Evolutionary conservation across 2,888 invertebrate genomes (phyloP), one percentile per base, ranked within the genome.

Genomic region (Melitaea athalia): DNA sequence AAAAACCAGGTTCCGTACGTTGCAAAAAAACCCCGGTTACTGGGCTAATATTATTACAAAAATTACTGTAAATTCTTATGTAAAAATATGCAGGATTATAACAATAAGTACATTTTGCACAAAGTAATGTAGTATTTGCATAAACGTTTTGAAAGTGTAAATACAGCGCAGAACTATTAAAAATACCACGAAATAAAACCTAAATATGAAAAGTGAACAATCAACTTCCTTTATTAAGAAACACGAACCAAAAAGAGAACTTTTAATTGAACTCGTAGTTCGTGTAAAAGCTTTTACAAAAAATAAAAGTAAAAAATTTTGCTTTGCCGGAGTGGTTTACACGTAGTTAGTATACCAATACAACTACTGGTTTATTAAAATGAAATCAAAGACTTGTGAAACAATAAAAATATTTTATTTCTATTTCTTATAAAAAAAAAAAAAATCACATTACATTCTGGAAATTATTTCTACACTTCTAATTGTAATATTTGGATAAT

Each of bases 231-330:
- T 73, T 82, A 83, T 83, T 78, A 77, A 74, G 77, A 73, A 77
- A 75, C 72, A 75, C 76, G 70, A 65, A 64, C 68, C 76, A 79
- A 80, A 84, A 81, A 79, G 78, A 79, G 71, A 74, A 83, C 75
- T 82, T 85, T 84, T 85, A 87, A 88, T 86, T 87, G 83, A 86
- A 85, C 81, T 79, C 78, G 78, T 79, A 79, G 80, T 79, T 81
- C 72, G 80, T 78, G 81, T 81, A 83, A 87, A 88, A 86, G 86
- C 86, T 87, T 87, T 87, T 81, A 82, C 77, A 81, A 78, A 81
- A 86, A 86, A 84, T 82, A 81, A 83, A 83, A 81, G 76, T 73
- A 74, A 75, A 75, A 75, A 81, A 85, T 81, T 81, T 77, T 78
- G 77, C 78, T 86, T 84, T 82, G 77, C 79, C 64, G 75, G 69